Evolutionary conservation across 2,113 vertebrate genomes (phyloP).

Genomic region (Tauraco erythrolophus): DNA sequence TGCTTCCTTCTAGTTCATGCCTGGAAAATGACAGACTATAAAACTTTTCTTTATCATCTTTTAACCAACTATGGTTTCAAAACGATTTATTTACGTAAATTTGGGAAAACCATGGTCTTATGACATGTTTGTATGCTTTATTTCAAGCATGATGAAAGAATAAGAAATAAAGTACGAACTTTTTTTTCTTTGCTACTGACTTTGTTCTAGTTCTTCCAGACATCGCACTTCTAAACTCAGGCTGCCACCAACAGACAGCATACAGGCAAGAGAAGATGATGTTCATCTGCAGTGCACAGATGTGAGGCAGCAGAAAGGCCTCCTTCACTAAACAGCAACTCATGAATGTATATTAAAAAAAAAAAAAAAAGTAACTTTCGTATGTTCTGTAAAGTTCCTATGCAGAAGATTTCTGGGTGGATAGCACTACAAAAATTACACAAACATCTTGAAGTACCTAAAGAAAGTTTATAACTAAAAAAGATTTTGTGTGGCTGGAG

Average conservation of each 20-base stretch:
- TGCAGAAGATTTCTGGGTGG: not conserved
- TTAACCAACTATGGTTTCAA: not conserved
- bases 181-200: conserved; percentile 41
- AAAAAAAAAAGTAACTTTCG: not conserved
- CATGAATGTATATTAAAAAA: not conserved
- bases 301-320: not conserved
- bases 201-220: conserved; percentile 22
- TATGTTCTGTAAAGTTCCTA: not conserved
- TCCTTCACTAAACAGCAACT: not conserved
- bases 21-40: not conserved
- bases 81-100: not conserved
- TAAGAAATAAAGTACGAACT: conserved; percentile 22
- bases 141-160: conserved; percentile 12
- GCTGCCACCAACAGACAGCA: conserved; percentile 74
- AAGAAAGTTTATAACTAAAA: rapidly evolving
- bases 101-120: not conserved
- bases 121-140: not conserved
- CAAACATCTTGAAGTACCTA: not conserved
- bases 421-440: not conserved
- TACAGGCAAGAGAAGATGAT: conserved; percentile 1
- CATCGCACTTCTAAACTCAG: conserved; percentile 55
- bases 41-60: not conserved
- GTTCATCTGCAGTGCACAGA: not conserved
- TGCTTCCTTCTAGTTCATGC: not conserved
- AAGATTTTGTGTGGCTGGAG: not conserved